These are phyloP conservation scores for Pteropus alecto DNA, from an alignment of 2,113 vertebrate species.

Conservation along the genomic window DNA sequence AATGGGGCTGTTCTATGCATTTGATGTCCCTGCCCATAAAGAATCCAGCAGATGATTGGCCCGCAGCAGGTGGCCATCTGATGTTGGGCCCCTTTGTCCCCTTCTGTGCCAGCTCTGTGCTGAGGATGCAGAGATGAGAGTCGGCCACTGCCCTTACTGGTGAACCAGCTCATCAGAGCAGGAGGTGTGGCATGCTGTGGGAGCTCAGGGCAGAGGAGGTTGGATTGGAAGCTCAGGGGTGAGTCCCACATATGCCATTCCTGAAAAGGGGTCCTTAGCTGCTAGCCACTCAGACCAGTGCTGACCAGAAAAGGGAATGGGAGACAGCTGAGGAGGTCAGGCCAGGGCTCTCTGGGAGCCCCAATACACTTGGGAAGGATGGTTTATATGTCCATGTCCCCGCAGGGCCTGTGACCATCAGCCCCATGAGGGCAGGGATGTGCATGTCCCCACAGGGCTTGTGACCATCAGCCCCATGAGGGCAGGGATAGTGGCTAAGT, in stretches of 20 bases:
- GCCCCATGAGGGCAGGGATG: background rate
- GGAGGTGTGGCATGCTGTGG: rapidly evolving
- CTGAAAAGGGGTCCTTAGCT: background rate
- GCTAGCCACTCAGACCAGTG: background rate
- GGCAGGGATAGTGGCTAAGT: background rate
- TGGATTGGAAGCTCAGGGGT: background rate
- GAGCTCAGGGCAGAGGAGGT: background rate
- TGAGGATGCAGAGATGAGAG: background rate
- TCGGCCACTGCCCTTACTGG: rapidly evolving
- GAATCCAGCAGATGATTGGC: background rate
- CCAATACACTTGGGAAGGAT: background rate
- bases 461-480: background rate
- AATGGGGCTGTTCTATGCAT: background rate
- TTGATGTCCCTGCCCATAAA: background rate
- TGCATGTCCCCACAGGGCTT: background rate
- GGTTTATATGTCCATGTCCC: background rate
- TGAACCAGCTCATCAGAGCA: background rate
- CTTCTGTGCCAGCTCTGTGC: background rate
- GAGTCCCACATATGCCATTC: background rate
- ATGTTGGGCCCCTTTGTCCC: background rate
- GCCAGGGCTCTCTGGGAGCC: background rate
- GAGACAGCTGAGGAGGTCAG: background rate
- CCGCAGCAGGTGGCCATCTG: background rate
- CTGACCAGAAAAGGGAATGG: background rate
- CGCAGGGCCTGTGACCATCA: background rate